Conservation (phyloP, 2,113 vertebrate species). For the Platysternon megacephalum region DNA sequence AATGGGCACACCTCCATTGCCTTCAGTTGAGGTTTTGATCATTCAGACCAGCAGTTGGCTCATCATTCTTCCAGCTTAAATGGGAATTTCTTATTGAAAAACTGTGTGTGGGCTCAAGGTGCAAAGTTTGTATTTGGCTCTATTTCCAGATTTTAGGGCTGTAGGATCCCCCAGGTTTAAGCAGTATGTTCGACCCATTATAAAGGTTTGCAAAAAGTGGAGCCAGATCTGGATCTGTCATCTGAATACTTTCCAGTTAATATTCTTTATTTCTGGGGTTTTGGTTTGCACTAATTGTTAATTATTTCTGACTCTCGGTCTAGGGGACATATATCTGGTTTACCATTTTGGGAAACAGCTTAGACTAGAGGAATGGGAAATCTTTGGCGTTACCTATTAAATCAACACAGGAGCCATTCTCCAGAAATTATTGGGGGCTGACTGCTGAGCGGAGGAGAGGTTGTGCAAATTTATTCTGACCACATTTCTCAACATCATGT, state of each 20-base stretch:
- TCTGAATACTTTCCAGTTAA: not conserved
- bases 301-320: not conserved
- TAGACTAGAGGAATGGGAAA: constrained; percentile 10
- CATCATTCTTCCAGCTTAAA: rapidly evolving
- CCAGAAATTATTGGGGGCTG: constrained; percentile 51
- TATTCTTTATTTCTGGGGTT: not conserved
- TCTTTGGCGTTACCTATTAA: constrained; percentile 49
- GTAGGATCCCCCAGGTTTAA: not conserved
- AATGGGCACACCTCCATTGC: not conserved
- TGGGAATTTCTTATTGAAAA: not conserved
- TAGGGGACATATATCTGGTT: not conserved
- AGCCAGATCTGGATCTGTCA: not conserved
- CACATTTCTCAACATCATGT: constrained; percentile 44
- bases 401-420: constrained; percentile 29
- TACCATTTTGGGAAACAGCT: constrained; percentile 19
- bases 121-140: not conserved
- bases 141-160: rapidly evolving
- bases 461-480: constrained; percentile 56
- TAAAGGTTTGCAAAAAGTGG: not conserved
- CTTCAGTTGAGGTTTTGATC: not conserved
- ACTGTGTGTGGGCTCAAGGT: not conserved
- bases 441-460: constrained; percentile 50
- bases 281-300: not conserved
- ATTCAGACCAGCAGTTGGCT: not conserved
- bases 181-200: not conserved